Conservation (phyloP, 1,140 invertebrate genomes). For the Nasonia giraulti region DNA sequence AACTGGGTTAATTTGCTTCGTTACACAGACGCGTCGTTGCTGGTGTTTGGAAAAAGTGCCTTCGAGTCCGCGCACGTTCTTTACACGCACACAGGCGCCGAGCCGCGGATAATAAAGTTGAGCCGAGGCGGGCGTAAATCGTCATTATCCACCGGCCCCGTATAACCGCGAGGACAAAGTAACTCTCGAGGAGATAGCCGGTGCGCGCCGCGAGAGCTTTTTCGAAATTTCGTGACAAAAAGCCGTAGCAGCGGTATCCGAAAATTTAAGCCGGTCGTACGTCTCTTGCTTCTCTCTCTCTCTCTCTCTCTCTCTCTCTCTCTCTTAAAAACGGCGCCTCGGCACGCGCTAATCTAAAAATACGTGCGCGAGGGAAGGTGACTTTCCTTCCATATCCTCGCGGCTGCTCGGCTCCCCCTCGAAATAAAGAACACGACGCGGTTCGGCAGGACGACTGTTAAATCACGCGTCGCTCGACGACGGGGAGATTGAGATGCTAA, state of each 20-base stretch:
- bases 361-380: slow-evolving; percentile 56
- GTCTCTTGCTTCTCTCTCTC: not conserved
- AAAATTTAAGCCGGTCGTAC: slow-evolving; percentile 32
- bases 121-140: not conserved
- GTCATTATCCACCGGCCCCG: not conserved
- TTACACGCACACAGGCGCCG: too few relatives aligned
- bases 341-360: slow-evolving; percentile 62
- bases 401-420: slow-evolving; percentile 40
- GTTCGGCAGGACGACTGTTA: slow-evolving; percentile 59
- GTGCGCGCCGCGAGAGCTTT: not conserved
- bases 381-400: slow-evolving; percentile 51
- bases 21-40: not conserved
- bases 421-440: slow-evolving; percentile 50
- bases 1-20: not conserved
- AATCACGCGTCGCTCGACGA: slow-evolving; percentile 59
- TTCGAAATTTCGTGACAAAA: slow-evolving; percentile 46
- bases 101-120: not conserved
- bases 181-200: not conserved
- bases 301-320: not conserved
- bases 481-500: slow-evolving; percentile 70
- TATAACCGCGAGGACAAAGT: not conserved
- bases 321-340: slow-evolving; percentile 45
- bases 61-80: not conserved
- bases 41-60: not conserved
- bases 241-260: slow-evolving; percentile 35